These are phyloP conservation scores for Netelia fuscicornis DNA, from an alignment of 2,888 invertebrate species.

Conservation along the genomic window DNA sequence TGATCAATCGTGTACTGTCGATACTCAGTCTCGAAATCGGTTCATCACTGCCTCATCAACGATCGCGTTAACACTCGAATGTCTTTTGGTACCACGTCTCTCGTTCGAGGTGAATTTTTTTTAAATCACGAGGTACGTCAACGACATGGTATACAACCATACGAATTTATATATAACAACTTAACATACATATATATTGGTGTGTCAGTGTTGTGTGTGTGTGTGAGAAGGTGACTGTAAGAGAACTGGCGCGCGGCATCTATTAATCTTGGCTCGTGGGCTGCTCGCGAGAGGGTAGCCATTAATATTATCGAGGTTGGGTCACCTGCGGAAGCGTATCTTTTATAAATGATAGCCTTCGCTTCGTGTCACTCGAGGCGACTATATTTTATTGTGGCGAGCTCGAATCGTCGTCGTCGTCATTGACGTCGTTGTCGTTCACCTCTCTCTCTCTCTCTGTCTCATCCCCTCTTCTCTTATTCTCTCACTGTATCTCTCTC, in stretches of 20 bases:
- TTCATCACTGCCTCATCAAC: slow-evolving; percentile 5
- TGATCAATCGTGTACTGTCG: not conserved
- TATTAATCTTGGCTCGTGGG: slow-evolving; percentile 79
- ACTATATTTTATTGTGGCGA: slow-evolving; percentile 77
- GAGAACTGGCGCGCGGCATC: slow-evolving; percentile 69
- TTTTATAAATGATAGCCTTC: slow-evolving; percentile 78
- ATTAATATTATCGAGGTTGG: slow-evolving; percentile 78
- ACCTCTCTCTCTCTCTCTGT: not conserved
- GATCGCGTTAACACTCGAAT: slow-evolving; percentile 15
- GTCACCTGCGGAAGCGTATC: slow-evolving; percentile 75
- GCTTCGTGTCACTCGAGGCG: slow-evolving; percentile 75
- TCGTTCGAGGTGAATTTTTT: slow-evolving; percentile 3
- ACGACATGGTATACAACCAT: slow-evolving; percentile 19
- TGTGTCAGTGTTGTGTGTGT: not conserved
- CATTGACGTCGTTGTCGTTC: slow-evolving; percentile 31
- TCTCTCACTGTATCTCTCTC: not conserved
- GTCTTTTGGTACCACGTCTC: slow-evolving; percentile 4
- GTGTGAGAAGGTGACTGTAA: slow-evolving; percentile 32
- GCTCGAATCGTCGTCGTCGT: slow-evolving; percentile 30
- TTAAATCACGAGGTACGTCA: slow-evolving; percentile 15
- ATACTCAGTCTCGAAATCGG: slow-evolving; percentile 1
- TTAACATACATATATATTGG: not conserved
- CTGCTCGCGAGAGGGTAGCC: slow-evolving; percentile 69
- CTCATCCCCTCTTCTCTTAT: too few relatives aligned
- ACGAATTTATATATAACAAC: slow-evolving; percentile 18